A percentile compares a stretch with the other conserved stretches of the same genome.
These are phyloP conservation scores for Notarius quadriscutis DNA, from an alignment of 2,113 vertebrate species.

Conservation along the genomic window DNA sequence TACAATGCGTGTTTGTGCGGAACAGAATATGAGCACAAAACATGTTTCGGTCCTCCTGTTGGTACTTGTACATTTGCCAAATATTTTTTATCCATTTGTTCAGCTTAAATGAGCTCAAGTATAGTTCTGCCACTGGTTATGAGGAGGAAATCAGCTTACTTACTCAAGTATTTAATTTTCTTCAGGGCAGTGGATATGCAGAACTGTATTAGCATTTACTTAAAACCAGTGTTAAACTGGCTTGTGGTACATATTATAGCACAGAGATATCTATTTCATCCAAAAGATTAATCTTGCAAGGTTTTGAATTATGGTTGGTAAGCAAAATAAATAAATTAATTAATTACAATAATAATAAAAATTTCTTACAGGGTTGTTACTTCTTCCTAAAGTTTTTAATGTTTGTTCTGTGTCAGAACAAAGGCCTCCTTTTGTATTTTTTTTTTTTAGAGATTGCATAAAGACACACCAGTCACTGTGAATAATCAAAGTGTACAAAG, in stretches of 20 bases:
- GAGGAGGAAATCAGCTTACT: conserved; percentile 10
- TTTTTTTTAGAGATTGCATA: conserved; percentile 31
- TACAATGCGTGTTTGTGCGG: not conserved
- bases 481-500: conserved; percentile 53
- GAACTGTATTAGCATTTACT: not conserved
- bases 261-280: conserved; percentile 2
- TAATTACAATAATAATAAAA: conserved; percentile 34
- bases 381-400: conserved; percentile 48
- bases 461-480: conserved; percentile 64
- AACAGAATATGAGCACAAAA: not conserved
- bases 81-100: conserved; percentile 11
- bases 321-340: conserved; percentile 21
- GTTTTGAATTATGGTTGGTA: conserved; percentile 5
- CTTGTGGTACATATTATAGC: conserved; percentile 45
- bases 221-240: conserved; percentile 31
- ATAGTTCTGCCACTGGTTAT: not conserved
- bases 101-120: not conserved
- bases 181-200: conserved; percentile 11
- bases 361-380: conserved; percentile 40
- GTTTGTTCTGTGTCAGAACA: conserved; percentile 71
- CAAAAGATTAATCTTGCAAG: conserved; percentile 4
- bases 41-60: not conserved
- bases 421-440: conserved; percentile 46
- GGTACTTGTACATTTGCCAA: conserved; percentile 29
- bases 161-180: conserved; percentile 14